phyloP scores from a whole-genome alignment of 2,888 invertebrate species.

The Andricus curvator region DNA sequence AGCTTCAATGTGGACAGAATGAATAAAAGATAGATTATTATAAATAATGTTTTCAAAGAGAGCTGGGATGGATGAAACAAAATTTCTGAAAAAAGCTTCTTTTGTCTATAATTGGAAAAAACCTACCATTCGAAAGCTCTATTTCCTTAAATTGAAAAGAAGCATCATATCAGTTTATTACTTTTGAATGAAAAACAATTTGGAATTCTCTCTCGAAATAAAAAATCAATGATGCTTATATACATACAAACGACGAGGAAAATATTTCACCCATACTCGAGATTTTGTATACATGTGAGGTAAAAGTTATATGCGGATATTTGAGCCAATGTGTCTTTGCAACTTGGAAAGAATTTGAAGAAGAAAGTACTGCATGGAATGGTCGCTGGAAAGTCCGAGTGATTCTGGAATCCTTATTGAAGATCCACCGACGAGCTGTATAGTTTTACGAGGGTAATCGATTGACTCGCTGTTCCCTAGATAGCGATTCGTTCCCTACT shows the following conservation, averaged over 20 bases:
- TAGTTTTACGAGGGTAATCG: slow-evolving; percentile 64
- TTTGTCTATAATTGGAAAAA: not conserved
- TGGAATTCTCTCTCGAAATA: not conserved
- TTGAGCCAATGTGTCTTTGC: slow-evolving; percentile 28
- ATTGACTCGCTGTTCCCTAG: slow-evolving; percentile 55
- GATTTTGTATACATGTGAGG: not conserved
- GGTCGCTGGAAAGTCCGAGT: slow-evolving; percentile 52
- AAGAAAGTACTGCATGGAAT: slow-evolving; percentile 14
- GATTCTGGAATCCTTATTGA: slow-evolving; percentile 51
- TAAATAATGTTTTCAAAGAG: too few relatives aligned
- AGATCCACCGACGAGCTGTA: slow-evolving; percentile 50
- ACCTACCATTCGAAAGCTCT: not conserved
- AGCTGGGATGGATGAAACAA: too few relatives aligned
- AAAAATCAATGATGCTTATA: not conserved
- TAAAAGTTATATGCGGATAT: slow-evolving; percentile 4
- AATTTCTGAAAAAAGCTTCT: not conserved
- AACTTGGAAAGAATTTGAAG: slow-evolving; percentile 8
- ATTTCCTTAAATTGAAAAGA: not conserved
- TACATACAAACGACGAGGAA: not conserved
- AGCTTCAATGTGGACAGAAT: too few relatives aligned
- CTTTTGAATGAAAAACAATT: slow-evolving; percentile 1
- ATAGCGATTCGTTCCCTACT: slow-evolving; percentile 43
- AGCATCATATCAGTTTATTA: not conserved
- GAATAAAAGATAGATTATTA: too few relatives aligned
- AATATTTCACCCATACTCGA: not conserved